Base-by-base conservation (phyloP, 2,888 invertebrate species). In the Cenopis cana region DNA sequence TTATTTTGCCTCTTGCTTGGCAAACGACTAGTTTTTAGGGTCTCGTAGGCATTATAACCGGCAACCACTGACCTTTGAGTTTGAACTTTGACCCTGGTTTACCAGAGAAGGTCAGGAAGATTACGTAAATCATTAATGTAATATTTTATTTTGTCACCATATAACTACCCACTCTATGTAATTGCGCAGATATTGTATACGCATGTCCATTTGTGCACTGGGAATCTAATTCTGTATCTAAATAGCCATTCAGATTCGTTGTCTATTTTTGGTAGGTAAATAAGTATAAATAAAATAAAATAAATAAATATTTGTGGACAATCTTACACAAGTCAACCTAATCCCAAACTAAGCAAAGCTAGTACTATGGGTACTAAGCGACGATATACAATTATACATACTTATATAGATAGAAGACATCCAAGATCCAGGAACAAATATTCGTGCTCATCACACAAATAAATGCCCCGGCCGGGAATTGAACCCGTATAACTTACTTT, bases 1-100 rank as follows among this genome's bases (percentile, higher is more conserved):
- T 90, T 90, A 89, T 91, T 38, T 88, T 86, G 83, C 81, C 84
- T 86, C 83, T 80, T 80, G 83, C 82, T 80, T 82, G 82, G 77
- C 75, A 79, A 81, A 74, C 78, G 85, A 88, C 89, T 80, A 83
- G 89, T 86, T 82, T 82, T 81, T 78, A 74, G 74, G 76, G 79
- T 72, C 72, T 75, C 64, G 77, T 76, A 75, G 79, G n/a, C 8
- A 46, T 76, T 76, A 77, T 77, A 79, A 74, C 76, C 75, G 74
- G 54, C 56, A 57, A 52, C 50, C 62, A 20, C 69, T 74, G 77
- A 73, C 77, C 75, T 70, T 65, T 75, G 71, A 79, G 74, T 59
- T 73, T 65, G 64, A 76, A 74, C 66, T 61, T 69, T 72, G 55
- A 70, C 71, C 17, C 69, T 50, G 64, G 50, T 57, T 50, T 41